These are phyloP conservation scores for Manduca sexta DNA, from an alignment of 1,140 invertebrate species.

Conservation along the genomic window DNA sequence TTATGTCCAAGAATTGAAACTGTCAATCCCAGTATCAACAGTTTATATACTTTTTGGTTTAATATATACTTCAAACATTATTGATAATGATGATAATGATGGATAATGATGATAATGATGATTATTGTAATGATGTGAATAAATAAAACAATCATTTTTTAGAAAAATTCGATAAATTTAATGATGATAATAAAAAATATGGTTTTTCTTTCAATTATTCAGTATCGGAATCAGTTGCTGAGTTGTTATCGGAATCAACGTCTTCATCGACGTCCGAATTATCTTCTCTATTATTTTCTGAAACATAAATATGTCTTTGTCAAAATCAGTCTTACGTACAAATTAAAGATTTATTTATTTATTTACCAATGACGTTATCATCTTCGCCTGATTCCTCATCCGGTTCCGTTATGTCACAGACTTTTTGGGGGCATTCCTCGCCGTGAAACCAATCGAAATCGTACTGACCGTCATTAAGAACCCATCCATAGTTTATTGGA, in stretches of 20 bases:
- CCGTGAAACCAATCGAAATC: constrained; percentile 22
- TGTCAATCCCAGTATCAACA: too few species aligned
- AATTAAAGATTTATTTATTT: constrained; percentile 2
- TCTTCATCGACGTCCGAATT: constrained; percentile 18
- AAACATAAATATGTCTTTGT: constrained; percentile 20
- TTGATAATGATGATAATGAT: too few species aligned
- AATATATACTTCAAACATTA: too few species aligned
- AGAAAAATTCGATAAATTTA: too few species aligned
- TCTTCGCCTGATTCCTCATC: constrained; percentile 15
- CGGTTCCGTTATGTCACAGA: constrained; percentile 18
- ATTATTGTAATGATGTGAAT: too few species aligned
- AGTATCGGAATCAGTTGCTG: constrained; percentile 14
- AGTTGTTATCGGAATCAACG: constrained; percentile 12
- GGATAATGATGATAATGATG: too few species aligned
- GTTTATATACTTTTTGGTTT: too few species aligned
- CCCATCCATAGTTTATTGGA: constrained; percentile 11
- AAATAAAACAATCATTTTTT: too few species aligned
- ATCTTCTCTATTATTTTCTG: constrained; percentile 15
- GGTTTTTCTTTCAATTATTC: constrained; percentile 16
- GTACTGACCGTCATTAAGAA: constrained; percentile 17
- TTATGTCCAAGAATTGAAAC: too few species aligned
- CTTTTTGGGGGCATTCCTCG: constrained; percentile 21
- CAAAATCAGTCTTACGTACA: too few species aligned
- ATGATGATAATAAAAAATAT: too few species aligned
- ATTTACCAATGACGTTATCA: constrained; percentile 8